Evolutionary conservation across 1,140 invertebrate species (phyloP), one percentile per base, ranked within the genome.

Genomic region (Belonocnema kinseyi): DNA sequence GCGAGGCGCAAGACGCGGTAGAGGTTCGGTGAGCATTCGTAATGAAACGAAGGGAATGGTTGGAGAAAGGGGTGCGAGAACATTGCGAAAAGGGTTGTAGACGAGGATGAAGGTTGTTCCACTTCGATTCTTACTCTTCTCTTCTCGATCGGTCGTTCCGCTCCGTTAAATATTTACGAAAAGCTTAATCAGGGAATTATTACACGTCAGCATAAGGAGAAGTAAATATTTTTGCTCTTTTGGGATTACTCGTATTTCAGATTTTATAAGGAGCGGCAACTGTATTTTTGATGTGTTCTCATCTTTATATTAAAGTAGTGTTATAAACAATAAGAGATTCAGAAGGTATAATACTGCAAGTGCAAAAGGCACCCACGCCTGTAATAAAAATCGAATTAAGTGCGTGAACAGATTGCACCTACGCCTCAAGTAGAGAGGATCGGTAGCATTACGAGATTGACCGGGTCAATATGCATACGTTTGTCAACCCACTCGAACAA

Each of bases 381-480:
- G 14, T 56, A 53, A 73, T 75, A 21, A 19, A 40, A 80, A 77
- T 72, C 52, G 12, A 50, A 77, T 80, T 80, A 77, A 40, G 40
- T 70, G 52, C 61, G 46, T 76, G 74, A 85, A 78, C 75, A 80
- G 77, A 82, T 83, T 80, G 79, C 83, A 81, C 84, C 84, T 83
- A 86, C 82, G 85, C 81, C 46, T 73, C 58, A 72, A 74, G 73
- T 26, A 21, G 80, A 81, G 77, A 85, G 76, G 79, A 85, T 85
- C 82, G 78, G 83, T 84, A 83, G 83, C 83, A 78, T 85, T 85
- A 83, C 73, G 80, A 83, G 85, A 87, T 89, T 87, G 86, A 88
- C 87, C 86, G 83, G 84, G 85, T 89, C 85, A 90, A 88, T 87
- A 85, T 88, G 82, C 88, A 88, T 89, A 86, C 83, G 84, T 88